Percentiles rank a stretch among this genome's conserved stretches.
Conservation (phyloP, 30 jellyfish, hydroid and myxozoan species). For the Aurelia coerulea region DNA sequence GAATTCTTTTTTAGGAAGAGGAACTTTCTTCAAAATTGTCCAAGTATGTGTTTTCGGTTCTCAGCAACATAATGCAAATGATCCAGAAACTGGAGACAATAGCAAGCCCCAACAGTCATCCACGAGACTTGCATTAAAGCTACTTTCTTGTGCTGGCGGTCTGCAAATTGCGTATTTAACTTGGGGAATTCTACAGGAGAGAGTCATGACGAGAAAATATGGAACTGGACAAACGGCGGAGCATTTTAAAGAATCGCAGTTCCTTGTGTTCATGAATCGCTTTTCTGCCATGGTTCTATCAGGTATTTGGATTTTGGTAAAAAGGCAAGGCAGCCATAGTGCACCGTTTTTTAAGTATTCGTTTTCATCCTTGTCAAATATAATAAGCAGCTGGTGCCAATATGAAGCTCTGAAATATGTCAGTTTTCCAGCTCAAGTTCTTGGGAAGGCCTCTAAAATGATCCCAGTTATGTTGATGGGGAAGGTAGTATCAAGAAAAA, state of each 20-base stretch:
- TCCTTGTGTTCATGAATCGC: constrained; percentile 91
- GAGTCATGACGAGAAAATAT: constrained; percentile 92
- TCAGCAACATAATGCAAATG: background rate
- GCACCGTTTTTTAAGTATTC: constrained; percentile 88
- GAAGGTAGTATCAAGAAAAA: constrained; percentile 74
- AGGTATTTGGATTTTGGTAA: constrained; percentile 57
- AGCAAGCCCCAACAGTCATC: constrained; percentile 11
- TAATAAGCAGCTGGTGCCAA: constrained; percentile 98
- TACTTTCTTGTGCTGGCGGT: constrained; percentile 72
- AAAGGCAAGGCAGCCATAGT: constrained; percentile 72
- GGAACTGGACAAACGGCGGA: constrained; percentile 66
- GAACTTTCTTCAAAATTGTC: constrained; percentile 57
- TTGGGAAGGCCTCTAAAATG: constrained; percentile 95
- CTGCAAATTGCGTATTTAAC: constrained; percentile 90
- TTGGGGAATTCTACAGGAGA: constrained; percentile 98
- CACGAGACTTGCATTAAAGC: constrained; percentile 35
- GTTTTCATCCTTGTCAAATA: constrained; percentile 88
- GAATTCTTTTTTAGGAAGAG: constrained; percentile 59
- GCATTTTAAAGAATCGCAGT: constrained; percentile 84
- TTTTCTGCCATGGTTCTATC: constrained; percentile 80
- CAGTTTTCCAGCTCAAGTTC: constrained; percentile 98
- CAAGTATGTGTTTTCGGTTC: constrained; percentile 87
- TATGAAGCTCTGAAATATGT: constrained; percentile 97
- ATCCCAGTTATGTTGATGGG: constrained; percentile 99
- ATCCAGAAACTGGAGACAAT: background rate